Base-by-base conservation (phyloP, 2,888 invertebrate genomes). In the Andricus curvator region DNA sequence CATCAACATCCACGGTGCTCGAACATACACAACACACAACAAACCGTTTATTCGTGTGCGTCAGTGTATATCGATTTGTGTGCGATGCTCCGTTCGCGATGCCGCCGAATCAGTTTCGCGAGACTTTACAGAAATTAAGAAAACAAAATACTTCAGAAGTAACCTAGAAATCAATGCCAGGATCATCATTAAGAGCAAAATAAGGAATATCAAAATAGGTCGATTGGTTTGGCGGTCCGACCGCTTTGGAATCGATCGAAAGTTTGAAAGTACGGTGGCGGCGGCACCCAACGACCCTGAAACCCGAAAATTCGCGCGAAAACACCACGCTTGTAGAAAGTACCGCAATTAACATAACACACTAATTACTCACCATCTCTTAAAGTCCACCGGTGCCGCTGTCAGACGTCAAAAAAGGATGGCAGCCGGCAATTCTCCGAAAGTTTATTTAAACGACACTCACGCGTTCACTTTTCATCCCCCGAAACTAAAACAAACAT, bases 401-500 rank as follows among this genome's bases (percentile, higher is more conserved):
- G 83, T 77, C 85, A 83, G 82, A 37, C 80, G 81, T 68, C 77
- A 81, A 80, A 78, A 84, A 84, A 82, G 80, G 79, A 80, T 78
- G 60, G 78, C 81, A 82, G 81, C 51, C 81, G 81, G 78, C 79
- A 15, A 77, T 70, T 65, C 78, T 79, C 78, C 81, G 82, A 80
- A 86, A 84, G 84, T 84, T 87, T 85, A 85, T 88, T 88, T 84
- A 86, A 88, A 88, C 85, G 84, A 78, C 78, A 81, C 81, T 85
- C 83, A 84, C 85, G 86, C 87, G 86, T 88, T 85, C 88, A 85
- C 88, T 88, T 88, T 88, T 88, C 88, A 87, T 88, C 88, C 88
- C 88, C 88, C 85, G 64, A 83, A 91, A 91, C 90, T 90, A 89
- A 88, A 92, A 91, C 91, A 91, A 92, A 91, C 87, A 92, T 92